phyloP scores from a whole-genome alignment of 2,888 invertebrate species.

The Papilio protenor region DNA sequence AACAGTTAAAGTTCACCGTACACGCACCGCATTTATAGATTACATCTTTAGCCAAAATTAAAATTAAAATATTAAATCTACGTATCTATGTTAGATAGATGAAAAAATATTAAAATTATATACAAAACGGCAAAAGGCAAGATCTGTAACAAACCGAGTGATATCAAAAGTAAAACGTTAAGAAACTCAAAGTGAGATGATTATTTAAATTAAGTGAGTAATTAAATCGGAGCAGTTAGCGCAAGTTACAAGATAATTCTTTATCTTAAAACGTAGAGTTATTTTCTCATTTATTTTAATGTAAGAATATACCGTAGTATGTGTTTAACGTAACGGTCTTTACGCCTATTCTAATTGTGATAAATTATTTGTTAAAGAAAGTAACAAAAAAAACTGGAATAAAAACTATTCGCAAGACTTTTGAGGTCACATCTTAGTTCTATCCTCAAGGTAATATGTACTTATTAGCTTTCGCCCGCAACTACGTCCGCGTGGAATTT shows the following conservation, averaged over 20 bases:
- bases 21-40: too few species aligned
- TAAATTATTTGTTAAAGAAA: not conserved
- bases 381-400: not conserved
- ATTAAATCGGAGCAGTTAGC: conserved; percentile 40
- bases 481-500: too few species aligned
- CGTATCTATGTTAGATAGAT: too few species aligned
- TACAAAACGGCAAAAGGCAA: not conserved
- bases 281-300: conserved; percentile 42
- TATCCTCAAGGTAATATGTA: not conserved
- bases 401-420: not conserved
- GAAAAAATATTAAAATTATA: not conserved
- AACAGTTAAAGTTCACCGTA: not conserved
- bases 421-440: not conserved
- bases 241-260: conserved; percentile 37
- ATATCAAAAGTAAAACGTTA: conserved; percentile 34
- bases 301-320: conserved; percentile 10
- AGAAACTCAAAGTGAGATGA: conserved; percentile 35
- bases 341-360: conserved; percentile 14
- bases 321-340: conserved; percentile 15
- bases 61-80: too few species aligned
- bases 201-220: conserved; percentile 39
- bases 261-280: conserved; percentile 37
- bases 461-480: not conserved
- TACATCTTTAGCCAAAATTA: too few species aligned
- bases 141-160: not conserved